A percentile compares a stretch with the other conserved stretches of the same genome.
Conservation (phyloP, 2,113 vertebrate species). For the Rhinopomastus cyanomelas region DNA sequence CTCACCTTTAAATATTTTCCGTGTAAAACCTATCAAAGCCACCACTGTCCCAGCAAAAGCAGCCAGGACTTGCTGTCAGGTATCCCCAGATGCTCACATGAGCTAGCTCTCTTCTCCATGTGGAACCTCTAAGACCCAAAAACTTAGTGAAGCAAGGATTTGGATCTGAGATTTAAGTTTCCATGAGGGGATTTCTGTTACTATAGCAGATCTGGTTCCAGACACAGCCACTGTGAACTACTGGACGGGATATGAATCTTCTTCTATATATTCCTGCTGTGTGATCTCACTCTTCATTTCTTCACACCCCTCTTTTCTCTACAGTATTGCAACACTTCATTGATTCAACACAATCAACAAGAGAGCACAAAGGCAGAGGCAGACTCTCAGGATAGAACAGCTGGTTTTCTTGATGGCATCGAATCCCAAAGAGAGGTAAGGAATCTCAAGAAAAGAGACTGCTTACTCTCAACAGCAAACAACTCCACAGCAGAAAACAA, state of each 20-base stretch:
- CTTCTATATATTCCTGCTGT: background rate
- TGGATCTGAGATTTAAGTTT: background rate
- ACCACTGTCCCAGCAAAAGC: background rate
- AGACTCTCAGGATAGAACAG: constrained; percentile 31
- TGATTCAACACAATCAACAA: constrained; percentile 6
- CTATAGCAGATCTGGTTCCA: background rate
- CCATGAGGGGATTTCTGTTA: background rate
- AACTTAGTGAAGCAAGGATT: background rate
- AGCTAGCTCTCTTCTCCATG: background rate
- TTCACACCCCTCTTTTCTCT: background rate
- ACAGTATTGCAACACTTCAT: constrained; percentile 21
- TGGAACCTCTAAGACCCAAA: background rate
- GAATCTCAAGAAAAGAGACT: constrained; percentile 41
- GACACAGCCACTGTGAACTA: background rate
- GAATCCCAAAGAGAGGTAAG: constrained; percentile 32
- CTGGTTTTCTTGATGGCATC: constrained; percentile 52
- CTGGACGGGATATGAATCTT: background rate
- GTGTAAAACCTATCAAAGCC: background rate
- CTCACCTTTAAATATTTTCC: background rate
- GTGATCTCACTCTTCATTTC: background rate
- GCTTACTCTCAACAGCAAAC: constrained; percentile 59
- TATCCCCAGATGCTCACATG: background rate
- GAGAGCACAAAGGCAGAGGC: constrained; percentile 15
- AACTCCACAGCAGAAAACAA: constrained; percentile 37
- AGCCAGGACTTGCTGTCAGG: background rate